These are phyloP conservation scores for Eriosoma lanigerum DNA, from an alignment of 1,140 invertebrate species.

Conservation along the genomic window DNA sequence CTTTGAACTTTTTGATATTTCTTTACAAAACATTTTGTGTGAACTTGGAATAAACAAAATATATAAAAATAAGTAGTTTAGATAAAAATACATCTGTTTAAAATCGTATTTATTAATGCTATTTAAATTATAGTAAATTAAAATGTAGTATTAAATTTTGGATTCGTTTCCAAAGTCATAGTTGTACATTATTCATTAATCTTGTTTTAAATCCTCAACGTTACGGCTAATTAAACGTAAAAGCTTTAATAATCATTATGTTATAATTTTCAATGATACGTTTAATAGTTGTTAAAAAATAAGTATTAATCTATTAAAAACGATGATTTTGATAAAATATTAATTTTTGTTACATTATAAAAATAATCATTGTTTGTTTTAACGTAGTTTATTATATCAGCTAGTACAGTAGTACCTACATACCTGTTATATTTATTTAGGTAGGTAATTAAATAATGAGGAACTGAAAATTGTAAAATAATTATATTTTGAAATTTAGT, in stretches of 20 bases:
- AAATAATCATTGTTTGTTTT: background rate
- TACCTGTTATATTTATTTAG: too few relatives aligned
- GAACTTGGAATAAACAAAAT: constrained; percentile 6
- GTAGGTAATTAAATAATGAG: too few relatives aligned
- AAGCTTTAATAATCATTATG: background rate
- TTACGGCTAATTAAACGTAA: background rate
- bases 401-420: too few relatives aligned
- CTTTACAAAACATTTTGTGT: constrained; percentile 17
- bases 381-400: too few relatives aligned
- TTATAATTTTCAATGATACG: constrained; percentile 16
- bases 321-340: background rate
- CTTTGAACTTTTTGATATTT: constrained; percentile 16
- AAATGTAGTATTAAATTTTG: background rate
- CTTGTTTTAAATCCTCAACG: background rate
- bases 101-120: constrained; percentile 24
- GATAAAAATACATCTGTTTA: constrained; percentile 28
- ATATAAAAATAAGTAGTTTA: constrained; percentile 20
- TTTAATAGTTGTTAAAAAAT: background rate
- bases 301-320: background rate
- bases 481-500: too few relatives aligned
- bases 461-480: too few relatives aligned
- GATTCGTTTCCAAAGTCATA: constrained; percentile 21
- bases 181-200: constrained; percentile 5
- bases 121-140: constrained; percentile 27
- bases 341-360: background rate